A percentile compares a stretch with the other conserved stretches of the same genome.
phyloP scores from a whole-genome alignment of 2,113 vertebrate species.

The Eclectus roratus region DNA sequence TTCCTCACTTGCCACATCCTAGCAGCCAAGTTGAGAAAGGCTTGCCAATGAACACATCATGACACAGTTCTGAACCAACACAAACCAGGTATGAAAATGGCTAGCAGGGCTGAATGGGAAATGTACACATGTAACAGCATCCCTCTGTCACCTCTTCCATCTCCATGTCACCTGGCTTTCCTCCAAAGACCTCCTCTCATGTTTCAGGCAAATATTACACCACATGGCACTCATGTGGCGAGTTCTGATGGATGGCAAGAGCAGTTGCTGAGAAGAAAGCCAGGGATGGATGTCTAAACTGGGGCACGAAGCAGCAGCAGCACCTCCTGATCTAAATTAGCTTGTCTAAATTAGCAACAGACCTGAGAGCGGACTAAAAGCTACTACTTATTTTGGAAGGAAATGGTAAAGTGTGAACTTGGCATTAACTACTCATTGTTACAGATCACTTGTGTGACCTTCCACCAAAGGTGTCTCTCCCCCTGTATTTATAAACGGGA shows the following conservation, averaged over 20 bases:
- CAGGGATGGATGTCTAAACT: constrained; percentile 39
- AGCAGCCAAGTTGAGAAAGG: not conserved
- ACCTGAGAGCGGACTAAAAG: not conserved
- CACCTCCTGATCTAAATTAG: constrained; percentile 22
- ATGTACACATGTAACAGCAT: not conserved
- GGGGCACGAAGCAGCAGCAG: constrained; percentile 15
- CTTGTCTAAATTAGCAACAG: constrained; percentile 50
- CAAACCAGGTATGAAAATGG: not conserved
- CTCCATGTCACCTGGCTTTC: not conserved
- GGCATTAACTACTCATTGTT: constrained; percentile 14
- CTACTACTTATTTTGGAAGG: constrained; percentile 17
- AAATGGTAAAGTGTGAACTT: not conserved
- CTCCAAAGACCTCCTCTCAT: constrained; percentile 35
- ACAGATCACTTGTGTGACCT: not conserved
- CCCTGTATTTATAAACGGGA: not conserved
- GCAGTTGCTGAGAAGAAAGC: constrained; percentile 61
- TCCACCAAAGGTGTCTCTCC: not conserved
- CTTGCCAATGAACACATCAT: not conserved
- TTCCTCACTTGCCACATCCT: not conserved
- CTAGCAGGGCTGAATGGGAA: not conserved
- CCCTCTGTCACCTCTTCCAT: not conserved
- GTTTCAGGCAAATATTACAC: constrained; percentile 44
- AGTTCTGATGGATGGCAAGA: constrained; percentile 56
- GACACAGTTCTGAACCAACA: not conserved
- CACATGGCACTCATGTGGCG: constrained; percentile 53